Evolutionary conservation across 2,113 vertebrate genomes (phyloP).

Genomic region (Ancistrus triradiatus): DNA sequence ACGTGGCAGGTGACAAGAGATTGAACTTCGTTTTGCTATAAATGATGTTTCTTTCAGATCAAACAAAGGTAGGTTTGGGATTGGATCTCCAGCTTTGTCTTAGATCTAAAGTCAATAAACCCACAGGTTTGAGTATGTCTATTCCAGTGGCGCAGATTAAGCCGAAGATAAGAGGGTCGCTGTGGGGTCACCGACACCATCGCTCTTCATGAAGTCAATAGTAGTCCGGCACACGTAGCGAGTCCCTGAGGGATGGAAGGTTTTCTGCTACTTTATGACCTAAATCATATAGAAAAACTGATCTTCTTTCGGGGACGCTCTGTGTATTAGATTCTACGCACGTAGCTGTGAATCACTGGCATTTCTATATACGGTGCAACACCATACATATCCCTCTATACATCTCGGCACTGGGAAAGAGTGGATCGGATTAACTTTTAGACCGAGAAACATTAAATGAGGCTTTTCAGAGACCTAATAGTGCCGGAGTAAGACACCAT

Average conservation of each 20-base stretch:
- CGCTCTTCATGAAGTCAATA: conserved; percentile 45
- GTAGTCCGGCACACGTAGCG: conserved; percentile 22
- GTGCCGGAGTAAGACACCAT: conserved; percentile 32
- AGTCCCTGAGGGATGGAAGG: conserved; percentile 3
- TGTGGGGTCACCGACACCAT: conserved; percentile 37
- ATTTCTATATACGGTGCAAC: too few relatives aligned
- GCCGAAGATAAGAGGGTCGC: conserved; percentile 36
- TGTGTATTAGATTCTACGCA: too few relatives aligned
- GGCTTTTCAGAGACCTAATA: conserved; percentile 3
- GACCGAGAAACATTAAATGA: background rate
- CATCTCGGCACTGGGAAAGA: background rate
- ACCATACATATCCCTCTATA: too few relatives aligned
- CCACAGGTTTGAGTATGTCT: conserved; percentile 24
- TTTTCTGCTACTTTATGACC: background rate
- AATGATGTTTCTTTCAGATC: too few relatives aligned
- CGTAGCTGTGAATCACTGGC: too few relatives aligned
- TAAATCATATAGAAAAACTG: background rate
- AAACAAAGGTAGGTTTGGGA: too few relatives aligned
- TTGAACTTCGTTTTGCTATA: too few relatives aligned
- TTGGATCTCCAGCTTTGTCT: background rate
- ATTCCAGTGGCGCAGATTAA: conserved; percentile 29
- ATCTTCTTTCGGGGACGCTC: too few relatives aligned
- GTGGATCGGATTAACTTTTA: background rate
- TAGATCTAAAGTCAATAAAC: conserved; percentile 15
- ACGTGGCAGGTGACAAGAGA: too few relatives aligned